Base-by-base conservation (phyloP, 2,888 invertebrate genomes). In the Aromia moschata region DNA sequence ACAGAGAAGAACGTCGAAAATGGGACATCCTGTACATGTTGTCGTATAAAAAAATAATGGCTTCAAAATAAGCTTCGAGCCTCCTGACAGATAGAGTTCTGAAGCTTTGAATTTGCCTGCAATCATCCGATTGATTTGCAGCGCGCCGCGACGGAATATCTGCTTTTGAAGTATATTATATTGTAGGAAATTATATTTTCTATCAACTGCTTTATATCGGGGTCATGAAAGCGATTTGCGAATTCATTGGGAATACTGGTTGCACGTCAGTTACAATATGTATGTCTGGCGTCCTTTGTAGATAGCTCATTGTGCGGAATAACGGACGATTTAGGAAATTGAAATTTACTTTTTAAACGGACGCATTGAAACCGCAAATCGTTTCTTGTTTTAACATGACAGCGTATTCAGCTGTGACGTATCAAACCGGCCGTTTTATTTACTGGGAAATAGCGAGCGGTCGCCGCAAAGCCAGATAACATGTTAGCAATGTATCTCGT, bases 161-260 rank as follows among this genome's bases (percentile, higher is more conserved):
- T 63, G 60, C 57, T 51, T 60, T 60, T 55, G 63, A 60, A 58
- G 62, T 46, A 58, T 63, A 55, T 63, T 60, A 63, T 63, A 57
- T 60, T 46, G 45, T 33, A 43, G 49, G 40, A 62, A 54, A 62
- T 62, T 51, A 54, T 51, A 55, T 57, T 57, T 55, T 36, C 54
- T 40, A 40, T 49, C 31, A 18, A 25, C 11, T 57, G 52, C 53
- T 55, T 59, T 60, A 55, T 63, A 46, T 38, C n/a, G 38, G 14
- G 49, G 38, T 49, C 15, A 38, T 25, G 25, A 25, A 20, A 49
- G 9, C 14, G 38, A 12, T 25, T 43, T 43, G 43, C 17, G 25
- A 49, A 49, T 38, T 49, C 38, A 49, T 49, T 49, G 49, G 38
- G 38, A 25, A 25, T 49, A 25, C 38, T 38, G 37, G 30, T 30